Evolutionary conservation across 2,888 invertebrate species (phyloP).

Genomic region (Dorcus parallelipipedus): DNA sequence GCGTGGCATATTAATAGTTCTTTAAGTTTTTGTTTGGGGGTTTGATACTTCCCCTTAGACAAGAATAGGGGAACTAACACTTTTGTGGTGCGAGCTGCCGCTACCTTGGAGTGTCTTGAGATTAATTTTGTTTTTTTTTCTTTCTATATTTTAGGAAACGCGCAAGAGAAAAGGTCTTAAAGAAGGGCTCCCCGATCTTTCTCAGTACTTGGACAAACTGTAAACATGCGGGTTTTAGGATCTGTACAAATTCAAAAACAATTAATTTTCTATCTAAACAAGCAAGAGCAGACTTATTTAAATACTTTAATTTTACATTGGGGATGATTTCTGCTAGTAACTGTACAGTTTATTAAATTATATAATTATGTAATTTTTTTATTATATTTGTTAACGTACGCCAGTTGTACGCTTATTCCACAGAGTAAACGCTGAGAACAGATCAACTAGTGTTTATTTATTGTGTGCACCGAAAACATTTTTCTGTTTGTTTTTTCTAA

Average conservation of each 20-base stretch:
- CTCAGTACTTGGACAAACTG: conserved; percentile 97
- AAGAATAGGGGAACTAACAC: conserved; percentile 53
- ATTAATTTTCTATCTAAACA: conserved; percentile 2
- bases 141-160: conserved; percentile 67
- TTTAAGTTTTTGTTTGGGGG: conserved; percentile 49
- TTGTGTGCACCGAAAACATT: too few relatives aligned
- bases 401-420: conserved; percentile 15
- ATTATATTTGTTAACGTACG: conserved; percentile 9
- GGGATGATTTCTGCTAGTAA: conserved; percentile 4
- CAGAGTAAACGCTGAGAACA: conserved; percentile 13
- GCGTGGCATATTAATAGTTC: conserved; percentile 50
- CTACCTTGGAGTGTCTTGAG: too few relatives aligned
- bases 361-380: conserved; percentile 5
- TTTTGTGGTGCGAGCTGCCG: neutral
- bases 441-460: neutral
- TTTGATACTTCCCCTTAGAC: conserved; percentile 33
- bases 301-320: conserved; percentile 6
- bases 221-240: conserved; percentile 58
- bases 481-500: neutral
- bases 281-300: conserved; percentile 1
- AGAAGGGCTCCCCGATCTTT: conserved; percentile 92
- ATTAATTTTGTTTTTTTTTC: conserved; percentile 15
- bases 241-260: conserved; percentile 47
- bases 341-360: conserved; percentile 16
- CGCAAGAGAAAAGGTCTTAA: conserved; percentile 99